These are phyloP conservation scores for Nomia melanderi DNA, from an alignment of 1,140 invertebrate species.

Conservation along the genomic window DNA sequence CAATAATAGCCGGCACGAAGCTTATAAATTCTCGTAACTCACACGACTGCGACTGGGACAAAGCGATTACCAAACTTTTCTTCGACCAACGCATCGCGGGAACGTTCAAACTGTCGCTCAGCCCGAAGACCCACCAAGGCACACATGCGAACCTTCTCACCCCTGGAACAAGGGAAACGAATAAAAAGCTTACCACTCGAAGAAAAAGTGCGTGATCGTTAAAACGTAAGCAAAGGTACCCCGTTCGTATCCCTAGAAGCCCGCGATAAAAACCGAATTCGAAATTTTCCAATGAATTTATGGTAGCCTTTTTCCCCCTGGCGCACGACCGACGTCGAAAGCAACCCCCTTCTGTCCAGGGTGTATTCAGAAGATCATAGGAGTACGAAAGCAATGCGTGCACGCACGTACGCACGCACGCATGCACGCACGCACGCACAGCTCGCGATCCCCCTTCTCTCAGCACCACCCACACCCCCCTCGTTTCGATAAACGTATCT, in stretches of 20 bases:
- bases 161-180: too few species aligned
- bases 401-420: slow-evolving; percentile 42
- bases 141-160: too few species aligned
- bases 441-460: slow-evolving; percentile 21
- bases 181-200: too few species aligned
- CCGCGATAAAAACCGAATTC: slow-evolving; percentile 54
- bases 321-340: slow-evolving; percentile 44
- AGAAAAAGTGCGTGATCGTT: neutral
- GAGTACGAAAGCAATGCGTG: slow-evolving; percentile 56
- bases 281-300: slow-evolving; percentile 62
- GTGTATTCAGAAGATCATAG: slow-evolving; percentile 65
- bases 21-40: too few species aligned
- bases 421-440: slow-evolving; percentile 16
- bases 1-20: too few species aligned
- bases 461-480: neutral
- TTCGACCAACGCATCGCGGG: too few species aligned
- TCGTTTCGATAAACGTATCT: slow-evolving; percentile 26
- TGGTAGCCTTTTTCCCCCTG: slow-evolving; percentile 27
- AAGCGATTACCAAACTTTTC: too few species aligned
- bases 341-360: slow-evolving; percentile 31
- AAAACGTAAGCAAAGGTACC: too few species aligned
- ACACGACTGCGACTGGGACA: too few species aligned
- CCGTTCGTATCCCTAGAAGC: too few species aligned
- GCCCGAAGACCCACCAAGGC: too few species aligned
- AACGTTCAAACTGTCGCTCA: too few species aligned